Evolutionary conservation across 2,113 vertebrate genomes (phyloP).

Genomic region (Paradisaea rubra): DNA sequence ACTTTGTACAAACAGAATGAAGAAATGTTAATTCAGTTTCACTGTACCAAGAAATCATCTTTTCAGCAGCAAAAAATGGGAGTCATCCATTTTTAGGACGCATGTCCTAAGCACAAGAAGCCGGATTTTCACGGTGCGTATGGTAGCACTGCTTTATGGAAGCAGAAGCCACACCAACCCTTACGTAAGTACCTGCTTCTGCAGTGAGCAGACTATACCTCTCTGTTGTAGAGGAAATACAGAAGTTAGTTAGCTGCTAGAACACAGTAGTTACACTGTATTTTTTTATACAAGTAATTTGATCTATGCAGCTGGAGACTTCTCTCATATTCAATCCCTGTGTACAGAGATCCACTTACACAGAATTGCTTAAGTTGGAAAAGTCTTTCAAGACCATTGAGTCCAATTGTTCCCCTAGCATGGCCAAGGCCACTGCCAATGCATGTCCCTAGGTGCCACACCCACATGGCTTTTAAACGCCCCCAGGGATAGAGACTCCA

Average conservation of each 20-base stretch:
- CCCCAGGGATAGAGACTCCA: background rate
- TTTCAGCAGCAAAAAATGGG: background rate
- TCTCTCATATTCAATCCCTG: background rate
- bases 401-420: background rate
- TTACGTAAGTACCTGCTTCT: too few species aligned
- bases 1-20: background rate
- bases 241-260: too few species aligned
- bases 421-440: background rate
- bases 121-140: background rate
- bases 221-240: background rate
- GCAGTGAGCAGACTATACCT: background rate
- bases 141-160: background rate
- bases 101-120: background rate
- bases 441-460: background rate
- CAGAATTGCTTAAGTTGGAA: background rate
- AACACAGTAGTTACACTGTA: background rate
- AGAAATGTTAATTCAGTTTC: background rate
- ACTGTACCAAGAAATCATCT: background rate
- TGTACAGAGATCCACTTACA: background rate
- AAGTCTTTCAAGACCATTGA: background rate
- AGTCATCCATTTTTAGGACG: background rate
- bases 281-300: background rate
- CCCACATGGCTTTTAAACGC: background rate
- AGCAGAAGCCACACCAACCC: background rate
- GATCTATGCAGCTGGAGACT: background rate